Evolutionary conservation across 2,888 invertebrate genomes (phyloP).

Genomic region (Phania funesta): DNA sequence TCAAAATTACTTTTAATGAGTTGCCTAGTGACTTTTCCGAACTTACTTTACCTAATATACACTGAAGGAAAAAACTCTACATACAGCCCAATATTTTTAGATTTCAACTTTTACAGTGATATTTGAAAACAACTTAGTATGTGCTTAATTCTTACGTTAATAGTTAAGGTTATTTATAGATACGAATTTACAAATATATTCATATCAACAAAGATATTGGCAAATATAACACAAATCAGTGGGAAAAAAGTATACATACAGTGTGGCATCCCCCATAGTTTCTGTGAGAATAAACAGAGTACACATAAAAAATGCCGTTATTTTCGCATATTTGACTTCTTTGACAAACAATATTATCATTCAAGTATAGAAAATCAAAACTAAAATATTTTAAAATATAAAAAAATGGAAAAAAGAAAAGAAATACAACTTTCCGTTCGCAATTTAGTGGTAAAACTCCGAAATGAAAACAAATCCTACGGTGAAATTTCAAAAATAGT

Average conservation of each 20-base stretch:
- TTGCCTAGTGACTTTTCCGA: too few species aligned
- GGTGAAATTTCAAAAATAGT: background rate
- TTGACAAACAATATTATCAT: background rate
- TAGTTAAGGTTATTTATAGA: too few species aligned
- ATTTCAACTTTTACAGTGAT: too few species aligned
- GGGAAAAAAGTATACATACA: background rate
- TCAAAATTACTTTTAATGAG: too few species aligned
- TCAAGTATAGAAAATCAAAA: too few species aligned
- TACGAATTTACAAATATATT: too few species aligned
- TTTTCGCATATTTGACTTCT: background rate
- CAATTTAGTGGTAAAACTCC: background rate
- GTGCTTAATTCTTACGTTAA: too few species aligned
- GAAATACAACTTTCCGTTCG: background rate
- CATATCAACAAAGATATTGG: too few species aligned
- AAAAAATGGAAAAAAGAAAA: background rate
- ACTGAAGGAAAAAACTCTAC: too few species aligned
- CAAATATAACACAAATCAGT: background rate
- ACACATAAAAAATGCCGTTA: background rate
- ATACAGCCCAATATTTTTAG: too few species aligned
- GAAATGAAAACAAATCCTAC: conserved; percentile 6
- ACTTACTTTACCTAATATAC: too few species aligned
- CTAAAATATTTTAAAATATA: background rate
- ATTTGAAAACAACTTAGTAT: too few species aligned
- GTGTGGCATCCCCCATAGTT: background rate
- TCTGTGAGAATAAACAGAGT: background rate